A percentile compares a stretch with the other conserved stretches of the same genome.
phyloP scores from a whole-genome alignment of 2,113 vertebrate genomes.

The Microtus richardsoni region DNA sequence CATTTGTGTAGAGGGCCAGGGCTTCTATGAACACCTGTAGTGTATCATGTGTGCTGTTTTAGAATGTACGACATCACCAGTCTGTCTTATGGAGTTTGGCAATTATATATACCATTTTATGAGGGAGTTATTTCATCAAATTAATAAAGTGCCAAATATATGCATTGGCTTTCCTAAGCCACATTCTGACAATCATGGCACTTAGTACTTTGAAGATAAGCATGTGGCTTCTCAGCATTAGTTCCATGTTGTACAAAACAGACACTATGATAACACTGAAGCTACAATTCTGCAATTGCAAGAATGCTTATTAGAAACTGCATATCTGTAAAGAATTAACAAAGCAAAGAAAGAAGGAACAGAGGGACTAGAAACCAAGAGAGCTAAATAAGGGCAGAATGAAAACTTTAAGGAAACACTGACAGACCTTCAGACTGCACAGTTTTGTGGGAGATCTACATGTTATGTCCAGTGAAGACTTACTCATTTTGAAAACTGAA shows the following conservation, averaged over 20 bases:
- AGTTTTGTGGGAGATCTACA: not conserved
- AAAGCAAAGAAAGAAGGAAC: not conserved
- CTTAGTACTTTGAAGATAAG: not conserved
- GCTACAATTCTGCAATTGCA: not conserved
- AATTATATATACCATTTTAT: not conserved
- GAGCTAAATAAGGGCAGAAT: not conserved
- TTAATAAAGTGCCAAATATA: not conserved
- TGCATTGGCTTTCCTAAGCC: not conserved
- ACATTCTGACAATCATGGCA: not conserved
- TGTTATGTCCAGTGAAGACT: not conserved
- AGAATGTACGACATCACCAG: not conserved
- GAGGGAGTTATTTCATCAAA: not conserved
- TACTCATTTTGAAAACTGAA: not conserved
- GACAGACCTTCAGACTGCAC: not conserved
- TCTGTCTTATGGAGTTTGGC: not conserved
- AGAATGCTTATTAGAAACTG: not conserved
- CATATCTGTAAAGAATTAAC: not conserved
- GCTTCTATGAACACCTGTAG: slow-evolving; percentile 26
- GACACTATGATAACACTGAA: not conserved
- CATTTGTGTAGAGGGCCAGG: not conserved
- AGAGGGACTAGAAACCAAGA: not conserved
- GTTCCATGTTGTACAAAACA: not conserved
- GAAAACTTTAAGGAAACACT: not conserved
- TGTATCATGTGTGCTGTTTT: not conserved
- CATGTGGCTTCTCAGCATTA: not conserved